Base-by-base conservation (phyloP, 2,888 invertebrate species). In the Apeira syringaria region DNA sequence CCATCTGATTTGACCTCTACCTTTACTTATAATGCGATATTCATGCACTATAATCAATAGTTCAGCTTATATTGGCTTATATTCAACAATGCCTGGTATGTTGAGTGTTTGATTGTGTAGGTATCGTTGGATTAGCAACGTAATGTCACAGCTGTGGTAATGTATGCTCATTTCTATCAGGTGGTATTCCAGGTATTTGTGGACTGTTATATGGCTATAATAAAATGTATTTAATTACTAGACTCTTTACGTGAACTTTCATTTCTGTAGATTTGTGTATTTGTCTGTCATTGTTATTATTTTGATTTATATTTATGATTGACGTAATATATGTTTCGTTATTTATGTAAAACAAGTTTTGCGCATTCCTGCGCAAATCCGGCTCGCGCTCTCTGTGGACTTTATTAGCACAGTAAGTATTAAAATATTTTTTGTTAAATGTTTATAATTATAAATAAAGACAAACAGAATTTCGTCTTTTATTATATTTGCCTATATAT, bases 11-110 rank as follows among this genome's bases (percentile, higher is more conserved):
- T 73, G 82, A 80, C 65, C 80, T 72, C 61, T 62, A 46, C 58
- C 62, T 57, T 50, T 53, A 49, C 32, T n/a, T 41, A 35, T 28
- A 42, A 41, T 53, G 27, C 48, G 32, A 38, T 54, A 43, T 43
- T 36, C 13, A 33, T 31, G 26, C 28, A 11, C 9, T 40, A 11
- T 40, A 34, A 39, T 55, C 32, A 41, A 50, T 44, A 55, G 76
- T 28, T 72, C 67, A 58, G 41, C 27, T 30, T 61, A 58, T 10
- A 34, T 13, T 66, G 68, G 73, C 58, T 46, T 32, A 25, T 44
- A 49, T 46, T 36, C 47, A 65, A 76, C 72, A 80, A 79, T 78
- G 74, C 64, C 55, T 65, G 64, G 64, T 70, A 72, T 72, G 30
- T 67, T 64, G 56, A 62, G 70, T 65, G 56, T 66, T 54, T 64